phyloP scores from a whole-genome alignment of 1,140 invertebrate species.

The Augochlora pura region DNA sequence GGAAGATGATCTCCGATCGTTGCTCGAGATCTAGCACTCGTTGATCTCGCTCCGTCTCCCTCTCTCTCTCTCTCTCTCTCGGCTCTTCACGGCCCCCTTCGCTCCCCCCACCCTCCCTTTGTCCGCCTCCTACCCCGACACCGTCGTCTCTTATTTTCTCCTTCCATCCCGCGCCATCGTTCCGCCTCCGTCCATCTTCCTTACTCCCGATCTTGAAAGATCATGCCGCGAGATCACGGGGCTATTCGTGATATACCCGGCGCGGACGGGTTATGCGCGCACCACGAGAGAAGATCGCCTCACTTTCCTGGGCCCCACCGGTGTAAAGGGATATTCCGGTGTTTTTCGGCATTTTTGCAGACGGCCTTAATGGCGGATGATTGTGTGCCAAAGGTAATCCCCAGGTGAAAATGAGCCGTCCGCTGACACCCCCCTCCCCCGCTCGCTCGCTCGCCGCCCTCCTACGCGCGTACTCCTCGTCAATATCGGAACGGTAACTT shows the following conservation, averaged over 20 bases:
- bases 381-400: conserved; percentile 72
- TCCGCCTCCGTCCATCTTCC: conserved; percentile 11
- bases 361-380: conserved; percentile 71
- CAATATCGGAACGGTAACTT: conserved; percentile 24
- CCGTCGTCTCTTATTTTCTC: conserved; percentile 35
- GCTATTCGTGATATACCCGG: conserved; percentile 63
- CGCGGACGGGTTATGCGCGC: conserved; percentile 56
- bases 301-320: conserved; percentile 50
- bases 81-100: conserved; percentile 43
- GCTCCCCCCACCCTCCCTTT: background rate
- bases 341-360: conserved; percentile 70
- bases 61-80: background rate
- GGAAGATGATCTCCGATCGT: conserved; percentile 65
- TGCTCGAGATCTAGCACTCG: conserved; percentile 75
- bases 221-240: conserved; percentile 68
- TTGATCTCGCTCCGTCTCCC: conserved; percentile 24
- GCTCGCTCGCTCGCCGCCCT: conserved; percentile 3
- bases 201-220: conserved; percentile 59
- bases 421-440: conserved; percentile 4
- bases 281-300: conserved; percentile 42
- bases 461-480: background rate
- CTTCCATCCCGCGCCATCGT: conserved; percentile 14
- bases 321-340: conserved; percentile 72
- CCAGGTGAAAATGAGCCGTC: conserved; percentile 70
- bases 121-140: background rate